phyloP scores from a whole-genome alignment of 2,113 vertebrate genomes.

The Osmerus eperlanus region DNA sequence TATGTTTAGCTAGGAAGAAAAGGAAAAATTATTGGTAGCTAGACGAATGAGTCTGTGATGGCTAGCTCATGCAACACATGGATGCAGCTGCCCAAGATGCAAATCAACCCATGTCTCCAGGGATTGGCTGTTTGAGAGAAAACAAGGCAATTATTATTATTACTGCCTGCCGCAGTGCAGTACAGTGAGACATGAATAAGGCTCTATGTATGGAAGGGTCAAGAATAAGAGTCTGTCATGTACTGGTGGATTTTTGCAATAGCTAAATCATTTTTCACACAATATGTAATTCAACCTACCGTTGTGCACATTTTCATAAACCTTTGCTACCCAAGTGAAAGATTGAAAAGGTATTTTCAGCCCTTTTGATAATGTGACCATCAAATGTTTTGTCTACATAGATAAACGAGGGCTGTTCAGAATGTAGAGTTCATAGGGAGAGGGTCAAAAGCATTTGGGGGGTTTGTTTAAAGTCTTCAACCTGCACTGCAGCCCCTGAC shows the following conservation, averaged over 20 bases:
- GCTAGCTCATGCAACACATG: conserved; percentile 49
- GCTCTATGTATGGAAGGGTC: conserved; percentile 37
- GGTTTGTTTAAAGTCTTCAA: conserved; percentile 20
- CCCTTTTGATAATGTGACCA: conserved; percentile 1
- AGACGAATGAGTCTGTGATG: conserved; percentile 40
- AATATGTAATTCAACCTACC: conserved; percentile 30
- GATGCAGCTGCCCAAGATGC: conserved; percentile 10
- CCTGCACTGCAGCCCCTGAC: not conserved
- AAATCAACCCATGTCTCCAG: conserved; percentile 32
- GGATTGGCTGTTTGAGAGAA: conserved; percentile 38
- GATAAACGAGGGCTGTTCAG: not conserved
- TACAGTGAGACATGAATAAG: conserved; percentile 53
- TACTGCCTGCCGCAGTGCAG: conserved; percentile 34
- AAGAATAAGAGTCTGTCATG: conserved; percentile 52
- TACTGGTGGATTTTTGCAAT: conserved; percentile 36
- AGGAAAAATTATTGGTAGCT: conserved; percentile 9
- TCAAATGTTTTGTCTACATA: not conserved
- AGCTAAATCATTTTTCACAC: conserved; percentile 32
- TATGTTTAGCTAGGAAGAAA: conserved; percentile 17
- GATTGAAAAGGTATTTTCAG: conserved; percentile 6
- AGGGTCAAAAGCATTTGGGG: not conserved
- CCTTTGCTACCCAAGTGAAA: not conserved
- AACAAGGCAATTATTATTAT: conserved; percentile 54
- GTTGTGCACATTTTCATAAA: conserved; percentile 2
- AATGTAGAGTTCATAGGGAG: conserved; percentile 11